Evolutionary conservation across 1,140 invertebrate genomes (phyloP), one percentile per base, ranked within the genome.

Genomic region (Laupala kohalensis): DNA sequence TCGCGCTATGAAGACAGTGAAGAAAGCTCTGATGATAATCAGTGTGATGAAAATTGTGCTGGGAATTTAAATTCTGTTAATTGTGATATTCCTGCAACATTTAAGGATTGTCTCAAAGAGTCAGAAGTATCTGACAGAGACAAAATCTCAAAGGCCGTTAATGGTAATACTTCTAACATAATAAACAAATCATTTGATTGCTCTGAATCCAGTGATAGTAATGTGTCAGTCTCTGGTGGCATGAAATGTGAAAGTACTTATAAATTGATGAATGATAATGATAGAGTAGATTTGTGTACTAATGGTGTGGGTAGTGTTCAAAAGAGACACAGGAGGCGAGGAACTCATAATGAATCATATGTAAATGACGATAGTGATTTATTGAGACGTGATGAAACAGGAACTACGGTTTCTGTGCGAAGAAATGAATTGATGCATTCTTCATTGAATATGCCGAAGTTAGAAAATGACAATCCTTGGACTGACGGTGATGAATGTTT

Each of bases 1-100:
- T 86, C 85, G 73, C 84, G 86, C 29, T 85, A 87, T 25, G 85
- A 87, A 12, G 63, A 53, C 15, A 83, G 83, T 0, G 86, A 83
- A 71, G 78, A 78, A 26, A 77, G 77, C 27, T 79, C 80, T 62
- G 82, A 82, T 27, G 77, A 81, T 0, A 84, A 82, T 53, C 80
- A 84, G 6, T 78, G 77, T 30, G 62, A 64, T 27, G 26, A 64
- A 30, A 26, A 67, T 67, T 67, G 19, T 13, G 29, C 24, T 27
- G 29, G 29, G 23, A 29, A n/a, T 68, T 25, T 19, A 23, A 24
- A 19, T 15, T 23, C 28, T 1, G 27, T 29, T 26, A n/a, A 27
- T 27, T 24, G n/a, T 68, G 67, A 9, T 29, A 29, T n/a, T n/a
- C n/a, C n/a, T n/a, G n/a, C n/a, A n/a, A n/a, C n/a, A 68, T 6